phyloP scores from a whole-genome alignment of 1,140 invertebrate genomes.

The Harpegnathos saltator region DNA sequence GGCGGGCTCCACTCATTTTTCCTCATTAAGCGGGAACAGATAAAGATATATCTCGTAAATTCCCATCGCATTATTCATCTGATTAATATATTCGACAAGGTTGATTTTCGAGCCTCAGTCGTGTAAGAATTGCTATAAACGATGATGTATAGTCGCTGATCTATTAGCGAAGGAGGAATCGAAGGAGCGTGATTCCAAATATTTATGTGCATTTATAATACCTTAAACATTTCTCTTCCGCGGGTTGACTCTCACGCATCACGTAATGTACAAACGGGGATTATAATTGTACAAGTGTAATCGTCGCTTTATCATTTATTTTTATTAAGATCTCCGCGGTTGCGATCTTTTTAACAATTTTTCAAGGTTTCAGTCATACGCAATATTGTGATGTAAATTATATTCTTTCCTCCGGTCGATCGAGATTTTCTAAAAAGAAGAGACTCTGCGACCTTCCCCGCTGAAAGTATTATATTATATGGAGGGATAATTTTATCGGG shows the following conservation, averaged over 20 bases:
- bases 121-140: slow-evolving; percentile 19
- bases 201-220: background rate
- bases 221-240: background rate
- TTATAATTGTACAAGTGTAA: background rate
- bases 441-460: background rate
- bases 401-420: background rate
- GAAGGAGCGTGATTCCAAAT: slow-evolving; percentile 6
- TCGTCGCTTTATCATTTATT: too few relatives aligned
- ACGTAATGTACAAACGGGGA: background rate
- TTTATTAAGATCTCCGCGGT: background rate
- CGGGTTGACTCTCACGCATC: background rate
- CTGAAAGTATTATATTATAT: background rate
- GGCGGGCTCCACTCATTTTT: slow-evolving; percentile 2
- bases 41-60: slow-evolving; percentile 1
- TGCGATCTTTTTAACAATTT: background rate
- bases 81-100: background rate
- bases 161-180: background rate
- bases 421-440: background rate
- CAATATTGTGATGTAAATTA: background rate
- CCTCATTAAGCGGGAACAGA: slow-evolving; percentile 2
- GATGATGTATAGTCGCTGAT: slow-evolving; percentile 29
- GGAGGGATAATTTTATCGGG: slow-evolving; percentile 5
- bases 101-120: slow-evolving; percentile 6
- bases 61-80: slow-evolving; percentile 30
- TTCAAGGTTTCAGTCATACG: background rate